Base-by-base conservation (phyloP, 1,140 invertebrate genomes). In the Cataglyphis hispanica region DNA sequence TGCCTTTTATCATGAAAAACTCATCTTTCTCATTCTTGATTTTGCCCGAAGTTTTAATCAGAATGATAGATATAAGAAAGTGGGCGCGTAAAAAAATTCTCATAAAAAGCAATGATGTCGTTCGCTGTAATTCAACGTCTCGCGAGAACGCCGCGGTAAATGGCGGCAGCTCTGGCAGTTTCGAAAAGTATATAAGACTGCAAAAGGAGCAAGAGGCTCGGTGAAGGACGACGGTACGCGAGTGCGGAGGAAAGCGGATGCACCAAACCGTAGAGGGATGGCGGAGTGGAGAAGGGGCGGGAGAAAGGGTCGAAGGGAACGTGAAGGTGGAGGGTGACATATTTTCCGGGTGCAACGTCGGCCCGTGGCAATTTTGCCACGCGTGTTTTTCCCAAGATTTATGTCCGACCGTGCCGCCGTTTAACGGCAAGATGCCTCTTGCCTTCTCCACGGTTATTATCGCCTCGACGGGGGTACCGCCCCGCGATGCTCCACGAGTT, bases 361-460 rank as follows among this genome's bases (percentile, higher is more conserved):
- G 76, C 60, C 64, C 88, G 88, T 89, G 75, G 89, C 89, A 91
- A 91, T 90, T 90, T 91, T 86, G 89, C 89, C 89, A 90, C 89
- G 89, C 89, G 89, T 90, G 89, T 91, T 91, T 91, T 86, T 88
- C 89, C 61, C 69, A 91, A 90, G 89, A 91, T 91, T 91, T 91
- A 91, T 90, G 89, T 74, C 31, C 34, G 74, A 56, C 75, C 84
- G 61, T 61, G 89, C 66, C 89, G 53, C 84, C 89, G 86, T 91
- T 91, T 91, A 91, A 91, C 88, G 84, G 90, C n/a, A 2, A 86
- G 86, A 86, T 80, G 86, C 81, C 89, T 90, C 78, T 69, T 86
- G 86, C 88, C 88, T 87, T 31, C 89, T 84, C 46, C 46, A 90
- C 88, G 83, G 84, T 90, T 90, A 90, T 90, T 90, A 90, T 88